Evolutionary conservation across 2,888 invertebrate species (phyloP).

Genomic region (Drosophila birchii): DNA sequence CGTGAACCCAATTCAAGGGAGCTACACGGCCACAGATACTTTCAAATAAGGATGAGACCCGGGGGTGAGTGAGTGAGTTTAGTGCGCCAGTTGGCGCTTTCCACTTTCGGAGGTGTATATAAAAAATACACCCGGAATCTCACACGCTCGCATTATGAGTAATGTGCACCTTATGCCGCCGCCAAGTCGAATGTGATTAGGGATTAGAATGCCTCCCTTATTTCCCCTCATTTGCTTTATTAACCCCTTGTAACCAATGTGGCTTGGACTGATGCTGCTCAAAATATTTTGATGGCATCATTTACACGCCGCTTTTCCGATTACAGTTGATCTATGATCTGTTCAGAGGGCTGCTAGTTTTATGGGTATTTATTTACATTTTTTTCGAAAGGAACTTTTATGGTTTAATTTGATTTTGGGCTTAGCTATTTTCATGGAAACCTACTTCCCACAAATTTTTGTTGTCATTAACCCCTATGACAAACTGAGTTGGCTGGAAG

Average conservation of each 20-base stretch:
- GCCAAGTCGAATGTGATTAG: constrained; percentile 74
- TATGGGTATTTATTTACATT: constrained; percentile 9
- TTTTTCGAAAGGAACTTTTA: constrained; percentile 37
- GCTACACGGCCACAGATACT: not conserved
- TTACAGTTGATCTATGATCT: constrained; percentile 67
- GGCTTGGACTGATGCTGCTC: constrained; percentile 46
- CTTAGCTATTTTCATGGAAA: constrained; percentile 11
- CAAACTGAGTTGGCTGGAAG: constrained; percentile 25
- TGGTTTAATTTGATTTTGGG: constrained; percentile 67
- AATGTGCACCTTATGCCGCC: constrained; percentile 82
- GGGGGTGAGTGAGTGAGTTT: constrained; percentile 17
- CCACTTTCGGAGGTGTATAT: constrained; percentile 42
- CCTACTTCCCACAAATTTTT: constrained; percentile 21
- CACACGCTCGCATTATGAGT: constrained; percentile 79
- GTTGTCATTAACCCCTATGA: constrained; percentile 28
- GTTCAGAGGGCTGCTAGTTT: constrained; percentile 40
- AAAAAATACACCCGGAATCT: constrained; percentile 46
- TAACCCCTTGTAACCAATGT: constrained; percentile 76
- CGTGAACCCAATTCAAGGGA: constrained; percentile 18
- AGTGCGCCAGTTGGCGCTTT: constrained; percentile 48
- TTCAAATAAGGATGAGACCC: constrained; percentile 11
- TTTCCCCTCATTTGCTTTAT: constrained; percentile 57
- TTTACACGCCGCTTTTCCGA: constrained; percentile 82
- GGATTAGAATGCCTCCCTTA: constrained; percentile 23
- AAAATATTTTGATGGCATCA: constrained; percentile 83